Base-by-base conservation (phyloP, 2,888 invertebrate genomes). In the Nomada lathburiana region DNA sequence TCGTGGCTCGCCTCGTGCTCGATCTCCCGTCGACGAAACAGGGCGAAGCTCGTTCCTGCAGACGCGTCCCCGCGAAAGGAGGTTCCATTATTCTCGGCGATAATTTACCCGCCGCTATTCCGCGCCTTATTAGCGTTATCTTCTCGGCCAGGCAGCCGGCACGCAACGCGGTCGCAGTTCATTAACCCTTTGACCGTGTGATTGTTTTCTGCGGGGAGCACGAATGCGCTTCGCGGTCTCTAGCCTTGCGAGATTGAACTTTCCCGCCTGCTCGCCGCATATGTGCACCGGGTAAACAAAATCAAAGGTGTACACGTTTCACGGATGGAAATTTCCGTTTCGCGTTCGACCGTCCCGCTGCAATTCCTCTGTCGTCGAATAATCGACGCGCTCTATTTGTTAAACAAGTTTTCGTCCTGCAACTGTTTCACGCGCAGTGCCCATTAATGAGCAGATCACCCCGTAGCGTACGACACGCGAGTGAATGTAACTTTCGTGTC, bases 71-170 rank as follows among this genome's bases (percentile, higher is more conserved):
- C 76, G 64, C 59, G 64, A 79, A 76, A 67, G 65, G 62, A 50
- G 60, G 52, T 72, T 68, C 80, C 71, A 77, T 80, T 72, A 80
- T 77, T 77, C 47, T 55, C 65, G 47, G 50, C 59, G 69, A 77
- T 80, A 77, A 80, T 80, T 80, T 63, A 77, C 71, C 67, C 52
- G 57, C 67, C 77, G 76, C 63, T 64, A 70, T 70, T 76, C 76
- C 70, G 62, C 65, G 72, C 55, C 80, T 80, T 77, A 80, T 80
- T 80, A 80, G 68, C 71, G 68, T 77, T 80, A 80, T 80, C 80
- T 68, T 67, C 65, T 50, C 65, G 76, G 42, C 50, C 47, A 57
- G 42, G 64, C 76, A 57, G 57, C 52, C 13, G 26, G 68, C 77
- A 80, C 80, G 80, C 80, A 72, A 77, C 71, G 57, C 23, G 70